These are phyloP conservation scores for Enteromius mattozi DNA, from an alignment of 2,797 vertebrate genomes.

Conservation along the genomic window DNA sequence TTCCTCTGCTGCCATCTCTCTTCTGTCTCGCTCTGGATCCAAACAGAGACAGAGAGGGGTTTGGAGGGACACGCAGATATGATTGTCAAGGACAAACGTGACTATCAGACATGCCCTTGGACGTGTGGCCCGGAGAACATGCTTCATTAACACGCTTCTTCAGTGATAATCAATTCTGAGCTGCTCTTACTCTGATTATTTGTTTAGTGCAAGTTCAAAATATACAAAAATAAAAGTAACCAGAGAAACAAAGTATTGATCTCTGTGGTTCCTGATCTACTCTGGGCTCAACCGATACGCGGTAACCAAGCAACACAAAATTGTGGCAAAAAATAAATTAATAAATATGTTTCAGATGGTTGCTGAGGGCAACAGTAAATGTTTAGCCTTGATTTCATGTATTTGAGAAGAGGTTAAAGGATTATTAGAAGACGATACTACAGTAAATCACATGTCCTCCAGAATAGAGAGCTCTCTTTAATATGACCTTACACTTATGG, in stretches of 20 bases:
- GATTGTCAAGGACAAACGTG: conserved; percentile 12
- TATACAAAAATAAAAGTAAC: not conserved
- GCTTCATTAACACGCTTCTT: not conserved
- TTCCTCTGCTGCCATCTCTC: conserved; percentile 55
- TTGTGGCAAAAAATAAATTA: not conserved
- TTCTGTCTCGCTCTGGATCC: conserved; percentile 69
- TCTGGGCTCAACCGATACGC: not conserved
- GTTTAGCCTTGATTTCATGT: conserved; percentile 12
- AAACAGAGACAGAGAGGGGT: conserved; percentile 74
- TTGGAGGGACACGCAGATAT: conserved; percentile 67
- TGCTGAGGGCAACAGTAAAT: conserved; percentile 24
- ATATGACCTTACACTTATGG: not conserved
- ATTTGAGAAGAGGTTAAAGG: not conserved
- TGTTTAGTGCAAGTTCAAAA: not conserved
- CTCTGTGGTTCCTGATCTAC: not conserved
- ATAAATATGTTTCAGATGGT: conserved; percentile 16
- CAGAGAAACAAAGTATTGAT: conserved; percentile 15
- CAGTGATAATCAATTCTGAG: not conserved
- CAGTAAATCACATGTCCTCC: conserved; percentile 5
- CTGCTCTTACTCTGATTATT: not conserved
- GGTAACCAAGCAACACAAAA: conserved; percentile 42
- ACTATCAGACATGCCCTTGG: not conserved
- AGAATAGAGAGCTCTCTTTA: not conserved
- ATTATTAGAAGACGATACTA: not conserved
- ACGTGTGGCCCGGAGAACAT: not conserved